Base-by-base conservation (phyloP, 2,113 vertebrate species). In the Erinaceus europaeus region DNA sequence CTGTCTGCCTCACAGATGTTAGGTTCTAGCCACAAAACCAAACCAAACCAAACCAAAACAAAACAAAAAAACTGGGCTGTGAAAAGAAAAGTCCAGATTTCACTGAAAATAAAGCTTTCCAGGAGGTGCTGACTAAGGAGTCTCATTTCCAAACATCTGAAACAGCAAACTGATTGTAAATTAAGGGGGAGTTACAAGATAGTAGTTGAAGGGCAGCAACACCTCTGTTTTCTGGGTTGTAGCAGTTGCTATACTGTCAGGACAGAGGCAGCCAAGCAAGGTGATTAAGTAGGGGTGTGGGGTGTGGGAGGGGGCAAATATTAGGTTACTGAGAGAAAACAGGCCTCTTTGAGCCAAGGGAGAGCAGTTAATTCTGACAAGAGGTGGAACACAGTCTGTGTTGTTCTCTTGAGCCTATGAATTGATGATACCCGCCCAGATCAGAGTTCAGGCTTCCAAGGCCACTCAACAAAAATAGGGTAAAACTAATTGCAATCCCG, bases 81-180 rank as follows among this genome's bases (percentile, higher is more conserved):
- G 78, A n/a, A 83, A 87, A 79, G 52, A 79, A 83, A 50, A 34
- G 59, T 82, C 89, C 86, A 82, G 77, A 86, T 90, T 94, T 89
- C 71, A 55, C 76, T 90, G 92, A 50, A 81, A 89, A 75, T 11
- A 69, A 88, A 86, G 74, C 36, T 86, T 69, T 77, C 72, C 73
- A 84, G 92, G 75, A n/a, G 72, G 74, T 48, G 90, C 94, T 94
- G 88, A 94, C 62, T 65, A 59, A 87, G 91, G 75, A 5, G 10
- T 95, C 94, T 93, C 91, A 89, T 74, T 89, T 89, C 89, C 91
- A 90, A 93, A 95, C 92, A 80, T 91, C 89, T 95, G 79, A 92
- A 89, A 82, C 38, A 73, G 91, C 87, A 89, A 92, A 91, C 89
- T 74, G 88, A 78, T 84, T 91, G 86, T 92, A 93, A 93, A 91